Evolutionary conservation across 2,797 vertebrate genomes (phyloP).

Genomic region (Novumbra hubbsi): DNA sequence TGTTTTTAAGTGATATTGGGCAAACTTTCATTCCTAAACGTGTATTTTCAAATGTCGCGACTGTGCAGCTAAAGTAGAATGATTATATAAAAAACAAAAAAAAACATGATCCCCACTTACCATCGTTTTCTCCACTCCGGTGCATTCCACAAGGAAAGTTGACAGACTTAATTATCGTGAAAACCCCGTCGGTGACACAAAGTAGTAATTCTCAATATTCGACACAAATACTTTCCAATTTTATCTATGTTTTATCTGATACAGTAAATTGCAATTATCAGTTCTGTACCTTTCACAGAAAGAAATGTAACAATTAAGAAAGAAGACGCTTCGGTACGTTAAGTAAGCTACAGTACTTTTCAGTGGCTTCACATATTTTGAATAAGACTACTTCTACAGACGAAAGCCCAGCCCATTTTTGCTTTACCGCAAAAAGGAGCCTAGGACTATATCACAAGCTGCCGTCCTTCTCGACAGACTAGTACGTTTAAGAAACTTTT

Average conservation of each 20-base stretch:
- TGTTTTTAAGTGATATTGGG: too few species aligned
- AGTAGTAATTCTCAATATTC: neutral
- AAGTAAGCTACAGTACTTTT: neutral
- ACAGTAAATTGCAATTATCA: neutral
- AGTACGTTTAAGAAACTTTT: slow-evolving; percentile 11
- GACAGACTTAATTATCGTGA: neutral
- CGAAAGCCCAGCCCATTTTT: neutral
- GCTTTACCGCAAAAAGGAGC: neutral
- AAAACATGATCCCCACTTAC: slow-evolving; percentile 11
- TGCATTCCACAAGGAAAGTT: slow-evolving; percentile 8
- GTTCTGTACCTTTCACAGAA: neutral
- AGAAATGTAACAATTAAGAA: neutral
- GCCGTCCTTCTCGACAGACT: slow-evolving; percentile 18
- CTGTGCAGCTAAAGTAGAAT: neutral
- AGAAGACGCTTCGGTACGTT: neutral
- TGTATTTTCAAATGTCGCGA: neutral
- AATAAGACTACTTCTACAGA: neutral
- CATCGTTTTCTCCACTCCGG: slow-evolving; percentile 7
- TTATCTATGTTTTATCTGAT: neutral
- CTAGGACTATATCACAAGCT: neutral
- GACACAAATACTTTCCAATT: neutral
- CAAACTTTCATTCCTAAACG: neutral
- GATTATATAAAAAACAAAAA: too few species aligned
- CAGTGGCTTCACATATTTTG: neutral
- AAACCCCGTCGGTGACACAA: neutral